Evolutionary conservation across 1,140 invertebrate species (phyloP), one percentile per base, ranked within the genome.

Genomic region (Philopotamus ludificatus): DNA sequence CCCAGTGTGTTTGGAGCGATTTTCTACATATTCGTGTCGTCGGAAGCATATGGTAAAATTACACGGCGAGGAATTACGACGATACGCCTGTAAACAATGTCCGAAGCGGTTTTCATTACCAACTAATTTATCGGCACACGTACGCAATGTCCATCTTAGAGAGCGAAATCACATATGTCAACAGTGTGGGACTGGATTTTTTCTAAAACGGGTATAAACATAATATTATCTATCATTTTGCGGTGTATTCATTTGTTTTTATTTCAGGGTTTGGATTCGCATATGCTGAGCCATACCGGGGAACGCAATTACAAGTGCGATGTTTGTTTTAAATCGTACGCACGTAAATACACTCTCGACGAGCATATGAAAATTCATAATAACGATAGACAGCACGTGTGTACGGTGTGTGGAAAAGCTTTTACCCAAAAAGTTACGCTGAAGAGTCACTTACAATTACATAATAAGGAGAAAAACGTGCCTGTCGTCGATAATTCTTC

Each of bases 351-450:
- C 67, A 88, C 86, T 41, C 82, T 90, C 78, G 79, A 87, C 21
- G 82, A 87, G 49, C 88, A 90, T 70, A 82, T 88, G 71, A 83
- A 87, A 54, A 87, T 86, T 3, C 87, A 88, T 61, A 79, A 78
- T 2, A 77, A 81, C 2, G 72, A 80, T 1, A 82, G 80, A 76
- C 82, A 80, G 68, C 81, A 81, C 34, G 75, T 74, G 20, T 84
- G 82, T 70, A 72, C 79, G 1, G 77, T 81, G 39, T 84, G 82
- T 66, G 77, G 79, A 26, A 82, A 75, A 55, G 81, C 81, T 0
- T 84, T 83, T 70, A 77, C 79, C 63, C 77, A 80, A 68, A 79
- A 79, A 57, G 77, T 76, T 51, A 77, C 77, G 41, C 51, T 80
- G 4, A 79, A 79, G 41, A 76, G 75, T 0, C 78, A 80, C 41